Base-by-base conservation (phyloP, 2,797 vertebrate genomes). In the Argya squamiceps region DNA sequence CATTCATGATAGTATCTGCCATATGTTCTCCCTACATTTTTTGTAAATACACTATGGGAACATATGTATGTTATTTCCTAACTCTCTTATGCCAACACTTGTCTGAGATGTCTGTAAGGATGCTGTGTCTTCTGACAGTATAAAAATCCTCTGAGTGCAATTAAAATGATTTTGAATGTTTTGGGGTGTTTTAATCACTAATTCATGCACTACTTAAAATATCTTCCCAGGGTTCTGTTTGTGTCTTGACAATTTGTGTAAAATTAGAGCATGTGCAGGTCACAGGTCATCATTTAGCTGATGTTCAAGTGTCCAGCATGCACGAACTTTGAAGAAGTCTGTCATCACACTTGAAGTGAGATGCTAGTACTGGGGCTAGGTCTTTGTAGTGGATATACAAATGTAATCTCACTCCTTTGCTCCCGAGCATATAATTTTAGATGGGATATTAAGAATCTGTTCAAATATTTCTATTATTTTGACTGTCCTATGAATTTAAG, bases 21-120 rank as follows among this genome's bases (percentile, higher is more conserved):
- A 91, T 95, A 96, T 93, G 87, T 74, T 96, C 78, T 85, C 58
- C 11, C 49, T 84, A 83, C 74, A 75, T 81, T 92, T 96, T 90
- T 89, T 55, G 44, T 79, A 94, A 94, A 95, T 92, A 91, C 53
- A 10, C 49, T 80, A 65, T 78, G 64, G 84, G 82, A 96, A 81
- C 89, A 88, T 93, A 94, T 83, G 88, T 50, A 50, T 85, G 53
- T 80, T 93, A 85, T 88, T 94, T 81, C 53, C 43, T 68, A 71
- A 44, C 23, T 65, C 32, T 90, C 56, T 81, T 60, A 81, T 80
- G 96, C 87, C 92, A 96, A 88, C 71, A 59, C 82, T 96, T 95
- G 46, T 92, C 92, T 96, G 64, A 95, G 64, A 88, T 81, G 50
- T 92, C 73, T 90, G 43, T 60, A 94, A 85, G 52, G 43, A 92